These are phyloP conservation scores for Drosophila birchii DNA, from an alignment of 2,888 invertebrate species.

Conservation along the genomic window DNA sequence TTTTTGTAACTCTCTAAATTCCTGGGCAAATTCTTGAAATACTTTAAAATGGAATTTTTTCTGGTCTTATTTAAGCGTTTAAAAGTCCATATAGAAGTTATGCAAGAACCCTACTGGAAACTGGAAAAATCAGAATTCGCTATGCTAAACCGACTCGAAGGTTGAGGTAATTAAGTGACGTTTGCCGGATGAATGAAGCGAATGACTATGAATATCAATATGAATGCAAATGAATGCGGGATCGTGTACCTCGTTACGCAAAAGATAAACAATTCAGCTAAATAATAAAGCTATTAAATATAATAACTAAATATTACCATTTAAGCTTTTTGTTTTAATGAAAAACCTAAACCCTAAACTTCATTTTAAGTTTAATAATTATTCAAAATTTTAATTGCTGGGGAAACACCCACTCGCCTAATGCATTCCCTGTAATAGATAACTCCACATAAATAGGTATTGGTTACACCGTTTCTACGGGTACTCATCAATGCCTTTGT, in stretches of 20 bases:
- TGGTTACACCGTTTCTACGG: constrained; percentile 1
- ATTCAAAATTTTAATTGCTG: background rate
- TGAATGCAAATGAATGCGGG: constrained; percentile 12
- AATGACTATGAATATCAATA: constrained; percentile 6
- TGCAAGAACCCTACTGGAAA: constrained; percentile 13
- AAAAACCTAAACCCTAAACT: background rate
- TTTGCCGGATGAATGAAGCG: constrained; percentile 10
- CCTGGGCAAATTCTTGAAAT: background rate
- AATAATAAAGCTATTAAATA: background rate
- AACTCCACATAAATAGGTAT: constrained; percentile 4
- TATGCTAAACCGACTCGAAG: constrained; percentile 20
- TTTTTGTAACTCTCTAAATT: background rate
- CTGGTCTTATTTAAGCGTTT: background rate
- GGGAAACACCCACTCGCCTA: constrained; percentile 5
- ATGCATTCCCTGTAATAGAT: background rate
- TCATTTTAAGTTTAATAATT: background rate
- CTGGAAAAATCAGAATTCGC: constrained; percentile 28
- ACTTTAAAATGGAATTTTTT: background rate
- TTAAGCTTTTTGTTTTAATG: background rate
- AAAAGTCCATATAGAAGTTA: constrained; percentile 5
- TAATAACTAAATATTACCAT: background rate
- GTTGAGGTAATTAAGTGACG: constrained; percentile 24
- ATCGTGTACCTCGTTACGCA: constrained; percentile 3
- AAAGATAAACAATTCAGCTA: background rate
- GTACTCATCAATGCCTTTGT: constrained; percentile 16